These are phyloP conservation scores for Gallinago solitaria DNA, from an alignment of 2,797 vertebrate genomes.

Conservation along the genomic window DNA sequence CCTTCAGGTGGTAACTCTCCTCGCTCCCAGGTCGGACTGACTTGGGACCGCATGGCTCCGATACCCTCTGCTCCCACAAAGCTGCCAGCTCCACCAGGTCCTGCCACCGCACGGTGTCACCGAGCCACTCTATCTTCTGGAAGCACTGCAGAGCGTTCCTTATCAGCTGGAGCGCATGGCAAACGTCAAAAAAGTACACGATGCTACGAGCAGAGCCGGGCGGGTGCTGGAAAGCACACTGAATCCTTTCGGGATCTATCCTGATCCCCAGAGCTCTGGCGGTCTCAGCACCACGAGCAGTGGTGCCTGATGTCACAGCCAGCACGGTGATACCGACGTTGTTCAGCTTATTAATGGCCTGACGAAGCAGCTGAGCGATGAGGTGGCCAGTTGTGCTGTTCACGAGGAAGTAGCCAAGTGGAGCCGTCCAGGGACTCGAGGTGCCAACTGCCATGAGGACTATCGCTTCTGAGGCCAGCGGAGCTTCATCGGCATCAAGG, in stretches of 20 bases:
- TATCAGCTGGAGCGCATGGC: slow-evolving; percentile 49
- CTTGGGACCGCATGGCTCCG: neutral
- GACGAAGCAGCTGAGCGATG: slow-evolving; percentile 67
- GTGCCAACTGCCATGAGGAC: slow-evolving; percentile 67
- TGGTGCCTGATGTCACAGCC: slow-evolving; percentile 46
- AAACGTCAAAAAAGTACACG: slow-evolving; percentile 51
- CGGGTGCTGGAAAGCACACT: slow-evolving; percentile 63
- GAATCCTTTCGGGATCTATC: slow-evolving; percentile 2
- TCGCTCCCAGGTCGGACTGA: neutral
- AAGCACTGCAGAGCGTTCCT: slow-evolving; percentile 64
- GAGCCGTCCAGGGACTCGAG: slow-evolving; percentile 59
- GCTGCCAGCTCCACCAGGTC: slow-evolving; percentile 51
- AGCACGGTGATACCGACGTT: slow-evolving; percentile 45
- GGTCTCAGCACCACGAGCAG: neutral
- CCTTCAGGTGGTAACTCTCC: slow-evolving; percentile 29
- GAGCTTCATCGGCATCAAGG: slow-evolving; percentile 61
- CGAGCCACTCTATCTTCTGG: slow-evolving; percentile 27
- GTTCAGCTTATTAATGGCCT: slow-evolving; percentile 63
- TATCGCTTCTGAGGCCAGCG: slow-evolving; percentile 41
- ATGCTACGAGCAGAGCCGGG: slow-evolving; percentile 40
- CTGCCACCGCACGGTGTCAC: slow-evolving; percentile 48
- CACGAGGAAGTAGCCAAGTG: slow-evolving; percentile 70
- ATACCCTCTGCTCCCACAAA: neutral
- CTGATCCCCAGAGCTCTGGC: slow-evolving; percentile 65
- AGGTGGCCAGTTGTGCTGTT: neutral